These are phyloP conservation scores for Netelia inedita DNA, from an alignment of 2,888 invertebrate genomes.

Conservation along the genomic window DNA sequence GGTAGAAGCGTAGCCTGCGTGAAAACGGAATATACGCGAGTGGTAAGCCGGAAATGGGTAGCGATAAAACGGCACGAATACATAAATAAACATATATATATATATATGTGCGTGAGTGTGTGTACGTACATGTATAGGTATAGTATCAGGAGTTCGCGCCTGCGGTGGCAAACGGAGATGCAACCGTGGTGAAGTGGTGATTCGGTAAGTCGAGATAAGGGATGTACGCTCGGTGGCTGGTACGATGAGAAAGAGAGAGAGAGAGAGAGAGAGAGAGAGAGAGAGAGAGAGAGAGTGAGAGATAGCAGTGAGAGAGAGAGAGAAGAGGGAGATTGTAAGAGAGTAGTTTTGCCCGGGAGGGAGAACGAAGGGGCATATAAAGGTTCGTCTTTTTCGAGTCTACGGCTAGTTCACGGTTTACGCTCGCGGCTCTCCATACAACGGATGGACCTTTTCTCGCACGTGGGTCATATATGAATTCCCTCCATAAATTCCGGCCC, in stretches of 20 bases:
- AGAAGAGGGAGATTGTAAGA: not conserved
- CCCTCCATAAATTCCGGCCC: slow-evolving; percentile 56
- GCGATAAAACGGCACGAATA: slow-evolving; percentile 53
- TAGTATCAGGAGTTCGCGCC: slow-evolving; percentile 7
- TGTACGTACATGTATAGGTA: slow-evolving; percentile 33
- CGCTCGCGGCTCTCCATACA: too few species aligned
- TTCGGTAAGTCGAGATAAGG: slow-evolving; percentile 20
- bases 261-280: not conserved
- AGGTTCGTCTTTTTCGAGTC: too few species aligned
- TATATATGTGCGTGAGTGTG: slow-evolving; percentile 43
- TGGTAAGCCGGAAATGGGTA: slow-evolving; percentile 19
- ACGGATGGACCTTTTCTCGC: not conserved
- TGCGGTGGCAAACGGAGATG: not conserved
- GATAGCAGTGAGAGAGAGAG: slow-evolving; percentile 1
- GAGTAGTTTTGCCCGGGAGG: too few species aligned
- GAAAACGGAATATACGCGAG: not conserved
- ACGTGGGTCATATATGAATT: not conserved
- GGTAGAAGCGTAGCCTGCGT: slow-evolving; percentile 10
- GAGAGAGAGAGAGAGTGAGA: not conserved
- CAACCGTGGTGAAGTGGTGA: not conserved
- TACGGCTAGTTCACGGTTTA: too few species aligned
- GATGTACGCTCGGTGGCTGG: not conserved
- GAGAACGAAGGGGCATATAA: too few species aligned
- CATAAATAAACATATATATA: slow-evolving; percentile 22
- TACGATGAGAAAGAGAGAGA: not conserved